phyloP scores from a whole-genome alignment of 2,888 invertebrate species.

The Parelbella ahira region DNA sequence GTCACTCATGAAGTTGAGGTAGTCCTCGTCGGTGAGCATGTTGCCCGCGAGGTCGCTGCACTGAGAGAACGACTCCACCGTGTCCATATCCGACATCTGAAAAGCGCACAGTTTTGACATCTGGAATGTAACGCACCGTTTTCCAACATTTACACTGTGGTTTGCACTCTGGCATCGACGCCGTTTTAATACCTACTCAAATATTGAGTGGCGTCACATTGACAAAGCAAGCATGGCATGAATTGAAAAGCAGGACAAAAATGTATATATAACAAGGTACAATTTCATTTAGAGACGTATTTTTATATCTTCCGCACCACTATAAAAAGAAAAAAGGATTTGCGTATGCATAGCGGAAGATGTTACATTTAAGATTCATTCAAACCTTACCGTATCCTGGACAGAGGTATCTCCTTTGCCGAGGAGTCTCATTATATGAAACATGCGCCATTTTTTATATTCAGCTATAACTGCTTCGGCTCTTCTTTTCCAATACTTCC shows the following conservation, averaged over 20 bases:
- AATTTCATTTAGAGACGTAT: too few relatives aligned
- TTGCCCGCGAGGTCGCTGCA: constrained; percentile 83
- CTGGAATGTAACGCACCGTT: constrained; percentile 28
- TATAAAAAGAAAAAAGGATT: too few relatives aligned
- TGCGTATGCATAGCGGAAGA: too few relatives aligned
- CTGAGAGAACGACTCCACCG: constrained; percentile 85
- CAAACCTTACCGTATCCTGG: constrained; percentile 84
- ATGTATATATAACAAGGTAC: too few relatives aligned
- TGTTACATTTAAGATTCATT: too few relatives aligned
- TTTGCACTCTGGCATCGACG: too few relatives aligned
- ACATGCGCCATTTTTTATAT: constrained; percentile 99
- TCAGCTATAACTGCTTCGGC: constrained; percentile 98
- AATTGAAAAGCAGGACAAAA: too few relatives aligned
- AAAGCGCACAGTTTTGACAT: constrained; percentile 37
- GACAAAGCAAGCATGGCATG: too few relatives aligned
- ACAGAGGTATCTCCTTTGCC: constrained; percentile 87
- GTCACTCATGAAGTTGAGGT: constrained; percentile 93
- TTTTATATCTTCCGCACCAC: too few relatives aligned
- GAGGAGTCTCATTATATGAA: constrained; percentile 89
- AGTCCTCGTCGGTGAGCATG: constrained; percentile 92
- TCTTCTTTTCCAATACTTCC: constrained; percentile 99
- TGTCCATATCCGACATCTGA: constrained; percentile 86
- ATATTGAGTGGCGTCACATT: too few relatives aligned
- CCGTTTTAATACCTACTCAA: too few relatives aligned
- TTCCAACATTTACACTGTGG: constrained; percentile 14